Evolutionary conservation across 2,888 invertebrate species (phyloP).

Genomic region (Petrolisthes cinctipes): DNA sequence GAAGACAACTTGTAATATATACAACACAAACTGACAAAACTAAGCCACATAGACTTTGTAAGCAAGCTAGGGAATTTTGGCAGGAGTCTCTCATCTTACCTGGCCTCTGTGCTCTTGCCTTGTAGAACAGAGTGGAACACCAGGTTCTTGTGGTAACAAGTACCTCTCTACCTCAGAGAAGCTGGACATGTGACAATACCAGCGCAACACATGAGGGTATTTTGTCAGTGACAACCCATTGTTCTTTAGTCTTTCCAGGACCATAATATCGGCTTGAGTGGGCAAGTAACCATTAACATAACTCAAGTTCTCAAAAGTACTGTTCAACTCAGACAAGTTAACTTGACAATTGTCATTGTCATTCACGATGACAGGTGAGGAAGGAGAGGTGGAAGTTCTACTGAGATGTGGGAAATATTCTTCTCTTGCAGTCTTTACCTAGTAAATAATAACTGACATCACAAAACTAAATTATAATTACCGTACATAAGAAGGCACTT

Average conservation of each 20-base stretch:
- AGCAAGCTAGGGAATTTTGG: constrained; percentile 19
- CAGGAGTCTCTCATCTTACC: constrained; percentile 35
- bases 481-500: no score
- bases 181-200: constrained; percentile 71
- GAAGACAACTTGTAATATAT: no score
- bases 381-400: background rate
- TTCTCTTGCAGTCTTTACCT: constrained; percentile 35
- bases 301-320: constrained; percentile 66
- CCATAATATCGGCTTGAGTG: constrained; percentile 69
- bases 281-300: constrained; percentile 71
- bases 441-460: constrained; percentile 17
- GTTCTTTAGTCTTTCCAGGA: constrained; percentile 64
- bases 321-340: constrained; percentile 36
- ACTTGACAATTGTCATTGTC: background rate
- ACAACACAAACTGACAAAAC: no score
- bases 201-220: constrained; percentile 69
- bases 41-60: background rate
- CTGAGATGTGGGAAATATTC: background rate
- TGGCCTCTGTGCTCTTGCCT: background rate
- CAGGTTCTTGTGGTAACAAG: constrained; percentile 25
- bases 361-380: constrained; percentile 11
- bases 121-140: background rate
- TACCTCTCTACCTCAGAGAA: constrained; percentile 68
- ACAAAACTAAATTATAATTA: no score
- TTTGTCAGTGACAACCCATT: constrained; percentile 29